Evolutionary conservation across 2,888 invertebrate species (phyloP), one percentile per base, ranked within the genome.

Genomic region (Aphrophora alni): DNA sequence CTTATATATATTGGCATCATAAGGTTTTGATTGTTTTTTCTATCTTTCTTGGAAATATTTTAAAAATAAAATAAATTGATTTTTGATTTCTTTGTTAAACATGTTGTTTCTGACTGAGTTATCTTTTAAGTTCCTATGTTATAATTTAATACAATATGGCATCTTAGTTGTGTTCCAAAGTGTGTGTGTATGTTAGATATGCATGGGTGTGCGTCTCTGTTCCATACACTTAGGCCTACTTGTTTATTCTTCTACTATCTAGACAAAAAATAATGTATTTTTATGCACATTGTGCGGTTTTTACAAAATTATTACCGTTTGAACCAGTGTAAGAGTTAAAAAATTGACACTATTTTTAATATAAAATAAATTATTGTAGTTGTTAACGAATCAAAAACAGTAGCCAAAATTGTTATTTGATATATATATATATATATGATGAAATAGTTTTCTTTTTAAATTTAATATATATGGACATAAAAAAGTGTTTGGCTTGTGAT

Each of bases 401-500:
- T 79, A 72, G 74, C 75, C 74, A 84, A 83, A 84, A 83, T 82
- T 83, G 82, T 83, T 75, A 83, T 84, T 84, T 84, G 82, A 83
- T 84, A 83, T 82, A 80, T 82, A 84, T 82, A 84, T 82, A 44
- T 44, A 59, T 59, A 59, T 59, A 59, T 59, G 59, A 59, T 59
- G 59, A 59, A 59, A 59, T 21, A 59, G 59, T 59, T 59, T 59
- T 59, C 59, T 59, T 59, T 59, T 59, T 7, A 28, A 73, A 79
- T 59, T 79, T 74, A 73, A 74, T 79, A 74, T n/a, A n/a, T 74
- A 74, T 0, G 74, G 69, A 79, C 74, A 79, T 79, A 73, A 79
- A 79, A 78, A 79, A 79, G 81, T 82, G 83, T 83, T 84, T 84
- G 84, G 84, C 84, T 79, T 79, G 78, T 79, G 78, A 79, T 79